phyloP scores from a whole-genome alignment of 2,113 vertebrate species.

The Semnopithecus entellus region DNA sequence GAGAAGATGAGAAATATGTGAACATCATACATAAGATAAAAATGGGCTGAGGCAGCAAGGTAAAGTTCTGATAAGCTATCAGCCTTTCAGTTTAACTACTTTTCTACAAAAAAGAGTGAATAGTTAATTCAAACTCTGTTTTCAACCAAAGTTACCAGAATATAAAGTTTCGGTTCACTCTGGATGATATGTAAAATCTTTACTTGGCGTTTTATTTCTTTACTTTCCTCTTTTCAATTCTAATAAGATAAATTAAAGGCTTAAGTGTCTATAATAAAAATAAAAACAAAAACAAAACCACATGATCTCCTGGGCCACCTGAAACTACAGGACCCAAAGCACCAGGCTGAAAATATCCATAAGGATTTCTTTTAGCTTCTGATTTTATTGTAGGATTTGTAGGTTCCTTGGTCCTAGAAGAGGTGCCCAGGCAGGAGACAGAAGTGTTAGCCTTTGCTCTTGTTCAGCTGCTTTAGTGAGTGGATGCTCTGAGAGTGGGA shows the following conservation, averaged over 20 bases:
- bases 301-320: no score
- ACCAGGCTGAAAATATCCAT: fast-evolving
- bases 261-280: not conserved
- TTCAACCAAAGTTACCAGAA: not conserved
- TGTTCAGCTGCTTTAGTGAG: not conserved
- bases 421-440: fast-evolving
- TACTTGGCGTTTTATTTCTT: not conserved
- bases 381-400: no score
- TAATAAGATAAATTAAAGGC: not conserved
- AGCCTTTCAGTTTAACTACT: not conserved
- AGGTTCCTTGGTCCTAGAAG: not conserved
- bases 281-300: not conserved
- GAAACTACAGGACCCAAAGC: not conserved
- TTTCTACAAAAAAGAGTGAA: not conserved
- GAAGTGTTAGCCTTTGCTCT: not conserved
- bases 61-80: not conserved
- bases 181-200: not conserved
- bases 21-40: not conserved
- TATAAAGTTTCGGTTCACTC: not conserved
- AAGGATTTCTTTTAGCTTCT: not conserved
- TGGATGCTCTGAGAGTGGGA: no score
- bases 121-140: not conserved
- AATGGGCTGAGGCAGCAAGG: not conserved
- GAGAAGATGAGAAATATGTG: not conserved
- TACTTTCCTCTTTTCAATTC: not conserved